Evolutionary conservation across 2,113 vertebrate genomes (phyloP).

Genomic region (Myocastor coypus): DNA sequence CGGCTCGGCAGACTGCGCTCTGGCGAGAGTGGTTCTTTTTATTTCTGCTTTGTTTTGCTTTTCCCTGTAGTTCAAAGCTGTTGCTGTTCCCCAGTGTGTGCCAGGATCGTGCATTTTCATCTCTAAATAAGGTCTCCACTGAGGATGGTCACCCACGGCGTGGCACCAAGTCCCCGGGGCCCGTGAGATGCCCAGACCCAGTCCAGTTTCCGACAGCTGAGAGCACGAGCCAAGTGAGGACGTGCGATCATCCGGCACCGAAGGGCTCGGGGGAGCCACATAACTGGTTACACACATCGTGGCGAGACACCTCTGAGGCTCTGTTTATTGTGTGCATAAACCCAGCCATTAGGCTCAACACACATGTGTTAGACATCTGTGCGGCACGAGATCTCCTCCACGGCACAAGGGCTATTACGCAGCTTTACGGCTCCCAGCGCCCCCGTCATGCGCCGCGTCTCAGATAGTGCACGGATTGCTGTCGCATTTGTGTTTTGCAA

Average conservation of each 20-base stretch:
- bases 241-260: background rate
- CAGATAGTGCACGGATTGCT: background rate
- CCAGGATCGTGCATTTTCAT: background rate
- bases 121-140: background rate
- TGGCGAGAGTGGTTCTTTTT: background rate
- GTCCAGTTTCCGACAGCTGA: background rate
- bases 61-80: background rate
- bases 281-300: slow-evolving; percentile 39
- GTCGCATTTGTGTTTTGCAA: background rate
- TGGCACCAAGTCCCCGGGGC: background rate
- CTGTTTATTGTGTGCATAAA: slow-evolving; percentile 62
- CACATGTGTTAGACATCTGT: slow-evolving; percentile 68
- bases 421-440: background rate
- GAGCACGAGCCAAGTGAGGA: background rate
- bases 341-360: slow-evolving; percentile 52
- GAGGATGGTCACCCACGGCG: background rate
- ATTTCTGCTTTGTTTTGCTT: slow-evolving; percentile 17
- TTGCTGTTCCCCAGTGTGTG: background rate
- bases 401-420: slow-evolving; percentile 1
- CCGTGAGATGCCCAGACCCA: background rate
- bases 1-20: background rate
- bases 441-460: background rate
- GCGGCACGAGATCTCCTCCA: background rate
- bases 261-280: background rate
- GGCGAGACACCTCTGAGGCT: slow-evolving; percentile 44